Conservation (phyloP, 1,140 invertebrate genomes). For the Drosophila equinoxialis region DNA sequence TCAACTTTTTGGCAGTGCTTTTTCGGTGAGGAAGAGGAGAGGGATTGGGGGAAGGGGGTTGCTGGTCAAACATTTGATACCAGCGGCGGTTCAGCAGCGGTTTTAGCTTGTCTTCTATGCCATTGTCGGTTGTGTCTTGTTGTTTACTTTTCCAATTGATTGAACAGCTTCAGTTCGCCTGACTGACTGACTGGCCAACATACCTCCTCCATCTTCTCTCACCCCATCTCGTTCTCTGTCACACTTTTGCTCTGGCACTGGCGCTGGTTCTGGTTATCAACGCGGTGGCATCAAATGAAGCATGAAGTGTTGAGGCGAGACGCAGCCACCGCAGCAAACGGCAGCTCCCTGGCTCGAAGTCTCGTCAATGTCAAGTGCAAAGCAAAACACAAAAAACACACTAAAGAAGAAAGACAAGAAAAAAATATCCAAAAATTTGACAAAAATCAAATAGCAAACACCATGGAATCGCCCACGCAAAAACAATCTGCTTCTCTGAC, state of each 20-base stretch:
- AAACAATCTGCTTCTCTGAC: neutral
- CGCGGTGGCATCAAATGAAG: constrained; percentile 66
- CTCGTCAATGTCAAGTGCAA: constrained; percentile 74
- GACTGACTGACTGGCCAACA: constrained; percentile 22
- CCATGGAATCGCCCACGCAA: neutral
- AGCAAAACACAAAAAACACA: constrained; percentile 33
- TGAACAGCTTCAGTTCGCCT: constrained; percentile 50
- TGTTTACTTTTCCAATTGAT: constrained; percentile 78
- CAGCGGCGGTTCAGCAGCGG: neutral
- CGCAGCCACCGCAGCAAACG: constrained; percentile 40
- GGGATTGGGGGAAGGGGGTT: too few species aligned
- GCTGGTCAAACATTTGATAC: constrained; percentile 23
- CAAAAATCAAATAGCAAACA: constrained; percentile 8
- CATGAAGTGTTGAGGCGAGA: constrained; percentile 70
- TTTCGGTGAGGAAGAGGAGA: neutral
- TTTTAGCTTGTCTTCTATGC: constrained; percentile 17
- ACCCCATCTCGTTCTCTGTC: neutral
- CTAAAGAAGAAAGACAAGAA: neutral
- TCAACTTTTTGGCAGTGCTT: neutral
- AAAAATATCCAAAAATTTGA: neutral
- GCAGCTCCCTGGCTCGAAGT: constrained; percentile 18
- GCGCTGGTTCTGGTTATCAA: constrained; percentile 24
- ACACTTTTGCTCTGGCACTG: neutral
- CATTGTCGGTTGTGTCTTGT: constrained; percentile 31
- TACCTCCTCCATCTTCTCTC: neutral